A percentile compares a stretch with the other conserved stretches of the same genome.
These are phyloP conservation scores for Ormyrus rosae DNA, from an alignment of 2,888 invertebrate species.

Conservation along the genomic window DNA sequence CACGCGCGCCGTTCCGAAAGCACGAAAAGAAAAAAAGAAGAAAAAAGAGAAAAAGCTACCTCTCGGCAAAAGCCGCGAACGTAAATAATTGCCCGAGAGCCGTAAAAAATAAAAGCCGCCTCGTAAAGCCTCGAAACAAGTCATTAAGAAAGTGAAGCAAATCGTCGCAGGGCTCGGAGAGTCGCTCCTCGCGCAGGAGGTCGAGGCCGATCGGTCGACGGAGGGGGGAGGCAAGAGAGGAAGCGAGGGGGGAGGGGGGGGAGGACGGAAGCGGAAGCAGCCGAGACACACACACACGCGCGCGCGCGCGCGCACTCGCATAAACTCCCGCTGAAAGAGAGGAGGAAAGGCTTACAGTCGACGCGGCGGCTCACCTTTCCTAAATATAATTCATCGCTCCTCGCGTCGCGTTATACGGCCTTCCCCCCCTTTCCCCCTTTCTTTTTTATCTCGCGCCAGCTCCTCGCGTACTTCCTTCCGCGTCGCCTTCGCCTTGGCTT, in stretches of 20 bases:
- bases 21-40: no score
- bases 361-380: conserved; percentile 57
- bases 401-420: conserved; percentile 14
- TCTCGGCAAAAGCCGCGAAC: no score
- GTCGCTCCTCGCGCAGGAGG: conserved; percentile 3
- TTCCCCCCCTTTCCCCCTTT: neutral
- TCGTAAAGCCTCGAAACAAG: conserved; percentile 38
- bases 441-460: conserved; percentile 25
- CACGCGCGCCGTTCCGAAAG: no score
- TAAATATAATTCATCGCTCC: conserved; percentile 62
- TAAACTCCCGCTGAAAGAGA: neutral
- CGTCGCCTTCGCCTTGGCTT: neutral
- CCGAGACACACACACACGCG: neutral
- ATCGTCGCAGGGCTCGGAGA: conserved; percentile 3
- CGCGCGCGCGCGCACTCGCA: neutral
- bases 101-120: conserved; percentile 18
- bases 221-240: no score
- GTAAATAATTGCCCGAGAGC: neutral
- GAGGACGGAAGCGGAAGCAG: conserved; percentile 37
- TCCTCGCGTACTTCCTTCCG: conserved; percentile 24
- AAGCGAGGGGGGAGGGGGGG: no score
- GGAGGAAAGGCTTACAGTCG: conserved; percentile 19
- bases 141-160: conserved; percentile 20
- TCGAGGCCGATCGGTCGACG: neutral
- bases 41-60: no score